Evolutionary conservation across 1,140 invertebrate genomes (phyloP), one percentile per base, ranked within the genome.

Genomic region (Camponotus floridanus): DNA sequence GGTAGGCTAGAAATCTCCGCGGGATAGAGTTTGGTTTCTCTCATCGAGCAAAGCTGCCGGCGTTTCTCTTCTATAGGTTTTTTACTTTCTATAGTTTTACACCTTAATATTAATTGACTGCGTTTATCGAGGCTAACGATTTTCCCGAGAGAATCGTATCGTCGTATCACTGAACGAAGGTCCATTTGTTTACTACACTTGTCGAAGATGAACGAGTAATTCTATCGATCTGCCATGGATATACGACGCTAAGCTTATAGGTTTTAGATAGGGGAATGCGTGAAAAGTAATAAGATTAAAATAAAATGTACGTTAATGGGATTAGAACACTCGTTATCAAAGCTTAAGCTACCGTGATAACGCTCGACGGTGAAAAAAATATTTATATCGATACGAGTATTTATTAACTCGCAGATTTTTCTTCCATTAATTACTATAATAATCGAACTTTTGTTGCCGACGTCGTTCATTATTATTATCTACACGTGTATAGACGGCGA

Each of bases 381-480:
- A 21, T 74, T 18, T 74, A 5, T 55, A n/a, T 8, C 15, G 15
- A 18, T 0, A n/a, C 8, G 18, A n/a, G 55, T 31, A 55, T 73
- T n/a, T 13, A 73, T 73, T 36, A 73, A 55, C 45, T 57, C 18
- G 55, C 18, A 45, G 9, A 21, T 51, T 71, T 18, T 26, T 26
- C 18, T 55, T 31, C 18, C 21, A 13, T 55, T 73, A 73, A 73
- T 73, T 73, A 55, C 31, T 73, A 55, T 73, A 55, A 73, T 73
- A 55, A 70, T 39, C 42, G 7, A 21, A 18, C 9, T 21, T 70
- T 13, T 4, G n/a, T 26, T 45, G 39, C 11, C 39, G 0, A 33
- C 26, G 26, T 26, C 26, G 26, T 26, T 26, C 26, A 18, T 13
- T 18, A 5, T 13, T 18, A 5, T 26, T 33, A 26, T 42, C 6